Conservation (phyloP, 2,797 vertebrate species). For the Vultur gryphus region DNA sequence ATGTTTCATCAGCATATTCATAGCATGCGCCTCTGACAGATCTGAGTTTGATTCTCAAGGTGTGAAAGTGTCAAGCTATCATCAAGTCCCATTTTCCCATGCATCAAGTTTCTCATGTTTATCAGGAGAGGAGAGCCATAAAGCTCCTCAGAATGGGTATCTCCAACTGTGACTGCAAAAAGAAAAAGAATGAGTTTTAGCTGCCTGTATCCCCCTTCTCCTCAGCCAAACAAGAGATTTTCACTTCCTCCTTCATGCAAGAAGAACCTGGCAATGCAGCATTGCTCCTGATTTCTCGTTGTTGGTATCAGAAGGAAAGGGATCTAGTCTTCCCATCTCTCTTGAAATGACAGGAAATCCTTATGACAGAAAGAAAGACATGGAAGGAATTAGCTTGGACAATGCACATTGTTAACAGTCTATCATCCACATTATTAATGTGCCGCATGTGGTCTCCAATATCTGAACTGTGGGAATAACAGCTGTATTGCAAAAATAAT, state of each 20-base stretch:
- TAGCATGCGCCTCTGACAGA: conserved; percentile 23
- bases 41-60: conserved; percentile 31
- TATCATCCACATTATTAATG: neutral
- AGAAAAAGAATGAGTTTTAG: neutral
- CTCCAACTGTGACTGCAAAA: neutral
- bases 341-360: neutral
- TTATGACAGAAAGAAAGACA: neutral
- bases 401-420: neutral
- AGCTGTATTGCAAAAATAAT: neutral
- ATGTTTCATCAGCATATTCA: conserved; percentile 57
- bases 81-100: conserved; percentile 52
- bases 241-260: neutral
- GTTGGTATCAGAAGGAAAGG: neutral
- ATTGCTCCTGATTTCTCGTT: neutral
- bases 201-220: neutral
- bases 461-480: neutral
- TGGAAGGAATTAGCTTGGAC: neutral
- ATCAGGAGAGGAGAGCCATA: conserved; percentile 17
- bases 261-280: neutral
- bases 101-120: conserved; percentile 34
- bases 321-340: neutral
- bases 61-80: conserved; percentile 61
- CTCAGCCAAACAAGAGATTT: neutral
- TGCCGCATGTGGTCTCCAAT: rapidly evolving
- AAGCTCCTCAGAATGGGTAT: neutral